These are phyloP conservation scores for Pseudoatta argentina DNA, from an alignment of 1,140 invertebrate species.

Conservation along the genomic window DNA sequence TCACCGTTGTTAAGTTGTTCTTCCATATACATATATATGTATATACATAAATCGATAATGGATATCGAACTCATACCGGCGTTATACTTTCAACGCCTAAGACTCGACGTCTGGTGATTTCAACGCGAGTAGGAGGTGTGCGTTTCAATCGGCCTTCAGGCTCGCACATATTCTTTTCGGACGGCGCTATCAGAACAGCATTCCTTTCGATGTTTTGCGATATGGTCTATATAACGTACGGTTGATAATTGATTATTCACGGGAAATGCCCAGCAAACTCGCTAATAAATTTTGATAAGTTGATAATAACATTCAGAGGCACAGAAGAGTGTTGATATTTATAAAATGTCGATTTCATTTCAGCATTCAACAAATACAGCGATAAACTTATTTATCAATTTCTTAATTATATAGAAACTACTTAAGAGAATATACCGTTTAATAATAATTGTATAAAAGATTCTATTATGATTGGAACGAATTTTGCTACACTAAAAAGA, in stretches of 20 bases:
- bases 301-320: not conserved
- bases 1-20: not conserved
- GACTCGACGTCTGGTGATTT: conserved; percentile 39
- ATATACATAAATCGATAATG: not conserved
- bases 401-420: not conserved
- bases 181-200: conserved; percentile 3
- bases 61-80: not conserved
- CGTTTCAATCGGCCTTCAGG: conserved; percentile 42
- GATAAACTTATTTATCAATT: conserved; percentile 20
- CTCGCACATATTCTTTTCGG: conserved; percentile 43
- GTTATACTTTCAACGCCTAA: conserved; percentile 25
- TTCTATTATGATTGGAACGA: not conserved
- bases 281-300: conserved; percentile 37
- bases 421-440: not conserved
- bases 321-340: not conserved
- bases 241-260: not conserved
- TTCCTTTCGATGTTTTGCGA: conserved; percentile 49
- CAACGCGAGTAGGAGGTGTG: conserved; percentile 35
- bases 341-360: not conserved
- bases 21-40: not conserved
- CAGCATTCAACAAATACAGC: not conserved
- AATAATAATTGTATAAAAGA: not conserved
- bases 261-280: not conserved
- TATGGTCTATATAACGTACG: conserved; percentile 35
- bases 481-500: not conserved